A percentile compares a stretch with the other conserved stretches of the same genome.
These are phyloP conservation scores for Maniola jurtina DNA, from an alignment of 1,140 invertebrate genomes.

Conservation along the genomic window DNA sequence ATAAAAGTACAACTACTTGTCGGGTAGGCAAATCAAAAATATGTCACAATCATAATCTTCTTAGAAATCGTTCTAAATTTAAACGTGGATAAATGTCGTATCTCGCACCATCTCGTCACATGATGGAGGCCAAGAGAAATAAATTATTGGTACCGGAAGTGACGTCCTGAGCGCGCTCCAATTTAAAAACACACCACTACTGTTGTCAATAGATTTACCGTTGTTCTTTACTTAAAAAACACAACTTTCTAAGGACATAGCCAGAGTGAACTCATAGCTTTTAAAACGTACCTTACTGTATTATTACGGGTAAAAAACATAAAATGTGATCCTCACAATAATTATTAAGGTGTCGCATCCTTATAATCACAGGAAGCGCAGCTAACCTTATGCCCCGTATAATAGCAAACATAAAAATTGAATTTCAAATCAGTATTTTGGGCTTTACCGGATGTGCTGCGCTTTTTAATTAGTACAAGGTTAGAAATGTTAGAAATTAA, in stretches of 20 bases:
- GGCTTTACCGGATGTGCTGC: constrained; percentile 55
- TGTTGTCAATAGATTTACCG: constrained; percentile 36
- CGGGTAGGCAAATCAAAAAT: constrained; percentile 38
- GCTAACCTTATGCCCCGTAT: constrained; percentile 49
- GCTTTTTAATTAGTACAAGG: constrained; percentile 71
- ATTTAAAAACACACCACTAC: constrained; percentile 65
- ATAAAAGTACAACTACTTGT: background rate
- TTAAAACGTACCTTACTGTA: constrained; percentile 4
- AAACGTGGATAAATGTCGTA: constrained; percentile 70
- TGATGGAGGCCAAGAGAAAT: constrained; percentile 68
- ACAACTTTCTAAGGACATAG: constrained; percentile 16
- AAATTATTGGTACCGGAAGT: constrained; percentile 76
- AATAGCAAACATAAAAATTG: constrained; percentile 59
- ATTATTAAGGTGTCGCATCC: constrained; percentile 34
- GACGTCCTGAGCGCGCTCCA: constrained; percentile 66
- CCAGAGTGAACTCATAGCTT: too few species aligned
- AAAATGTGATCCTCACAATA: constrained; percentile 45
- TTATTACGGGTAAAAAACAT: constrained; percentile 18
- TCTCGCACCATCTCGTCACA: constrained; percentile 64
- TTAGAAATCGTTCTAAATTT: constrained; percentile 67
- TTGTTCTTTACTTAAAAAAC: constrained; percentile 34
- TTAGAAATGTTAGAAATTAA: constrained; percentile 39
- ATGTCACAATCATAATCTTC: constrained; percentile 69
- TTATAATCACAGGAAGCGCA: constrained; percentile 59
- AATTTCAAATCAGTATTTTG: constrained; percentile 68